phyloP scores from a whole-genome alignment of 2,113 vertebrate species.

The Sclerurus mexicanus region DNA sequence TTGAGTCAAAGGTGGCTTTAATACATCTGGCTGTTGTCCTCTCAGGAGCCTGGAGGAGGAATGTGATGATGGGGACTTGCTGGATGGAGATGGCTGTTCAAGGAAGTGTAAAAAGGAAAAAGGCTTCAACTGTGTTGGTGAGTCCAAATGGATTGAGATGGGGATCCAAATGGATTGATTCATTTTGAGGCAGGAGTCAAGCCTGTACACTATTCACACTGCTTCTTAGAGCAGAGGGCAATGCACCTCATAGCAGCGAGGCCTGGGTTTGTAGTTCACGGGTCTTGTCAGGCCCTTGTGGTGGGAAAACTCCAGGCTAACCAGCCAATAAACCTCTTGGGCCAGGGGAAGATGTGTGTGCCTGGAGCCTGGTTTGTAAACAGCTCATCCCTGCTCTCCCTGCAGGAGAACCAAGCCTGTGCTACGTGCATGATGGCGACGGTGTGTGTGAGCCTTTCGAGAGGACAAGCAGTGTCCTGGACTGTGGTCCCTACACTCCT shows the following conservation, averaged over 20 bases:
- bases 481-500: conserved; percentile 87
- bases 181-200: not conserved
- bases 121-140: conserved; percentile 88
- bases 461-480: conserved; percentile 76
- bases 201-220: rapidly evolving
- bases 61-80: conserved; percentile 89
- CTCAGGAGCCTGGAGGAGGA: conserved; percentile 81
- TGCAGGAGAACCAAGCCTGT: conserved; percentile 90
- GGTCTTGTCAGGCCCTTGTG: not conserved
- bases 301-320: not conserved
- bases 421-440: conserved; percentile 87
- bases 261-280: not conserved
- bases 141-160: conserved; percentile 25
- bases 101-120: conserved; percentile 84
- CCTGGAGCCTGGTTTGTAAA: not conserved
- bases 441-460: conserved; percentile 90
- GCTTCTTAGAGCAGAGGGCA: not conserved
- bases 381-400: not conserved
- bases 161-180: not conserved
- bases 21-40: not conserved
- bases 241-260: rapidly evolving
- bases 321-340: rapidly evolving
- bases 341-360: not conserved
- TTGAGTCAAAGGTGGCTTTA: not conserved
- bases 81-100: conserved; percentile 93